A percentile compares a stretch with the other conserved stretches of the same genome.
Conservation (phyloP, 2,113 vertebrate genomes). For the Atrichornis clamosus region DNA sequence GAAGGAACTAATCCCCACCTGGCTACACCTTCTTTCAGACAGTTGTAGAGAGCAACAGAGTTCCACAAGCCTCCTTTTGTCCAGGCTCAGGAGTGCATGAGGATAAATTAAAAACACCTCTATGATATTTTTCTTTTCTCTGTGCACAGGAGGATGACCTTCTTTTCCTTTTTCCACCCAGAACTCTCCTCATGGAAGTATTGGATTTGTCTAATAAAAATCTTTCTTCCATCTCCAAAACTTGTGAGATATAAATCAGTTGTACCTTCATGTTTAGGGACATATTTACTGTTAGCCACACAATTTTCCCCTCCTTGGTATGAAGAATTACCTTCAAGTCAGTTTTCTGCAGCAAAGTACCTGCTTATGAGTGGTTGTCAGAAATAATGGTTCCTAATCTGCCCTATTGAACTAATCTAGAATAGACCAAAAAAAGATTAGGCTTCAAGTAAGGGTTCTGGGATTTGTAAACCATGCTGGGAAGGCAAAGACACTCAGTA, state of each 20-base stretch:
- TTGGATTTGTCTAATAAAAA: neutral
- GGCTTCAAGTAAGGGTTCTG: neutral
- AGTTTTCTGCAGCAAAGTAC: neutral
- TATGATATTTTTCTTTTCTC: neutral
- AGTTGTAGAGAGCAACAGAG: neutral
- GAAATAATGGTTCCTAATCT: neutral
- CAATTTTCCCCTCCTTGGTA: neutral
- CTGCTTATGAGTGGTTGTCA: neutral
- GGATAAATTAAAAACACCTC: neutral
- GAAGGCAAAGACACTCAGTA: neutral
- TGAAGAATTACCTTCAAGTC: neutral
- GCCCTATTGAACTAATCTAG: neutral
- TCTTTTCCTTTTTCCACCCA: neutral
- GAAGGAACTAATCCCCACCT: neutral
- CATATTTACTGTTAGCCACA: neutral
- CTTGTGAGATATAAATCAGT: neutral
- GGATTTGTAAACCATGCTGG: neutral
- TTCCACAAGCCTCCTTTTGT: neutral
- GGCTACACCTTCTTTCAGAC: neutral
- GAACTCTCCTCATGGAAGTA: neutral
- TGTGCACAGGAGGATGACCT: neutral
- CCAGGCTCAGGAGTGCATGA: neutral
- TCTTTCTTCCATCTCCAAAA: neutral
- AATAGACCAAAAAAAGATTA: neutral
- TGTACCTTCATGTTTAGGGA: neutral